These are phyloP conservation scores for Drosophila nigritarsus DNA, from an alignment of 2,888 invertebrate genomes.

Conservation along the genomic window DNA sequence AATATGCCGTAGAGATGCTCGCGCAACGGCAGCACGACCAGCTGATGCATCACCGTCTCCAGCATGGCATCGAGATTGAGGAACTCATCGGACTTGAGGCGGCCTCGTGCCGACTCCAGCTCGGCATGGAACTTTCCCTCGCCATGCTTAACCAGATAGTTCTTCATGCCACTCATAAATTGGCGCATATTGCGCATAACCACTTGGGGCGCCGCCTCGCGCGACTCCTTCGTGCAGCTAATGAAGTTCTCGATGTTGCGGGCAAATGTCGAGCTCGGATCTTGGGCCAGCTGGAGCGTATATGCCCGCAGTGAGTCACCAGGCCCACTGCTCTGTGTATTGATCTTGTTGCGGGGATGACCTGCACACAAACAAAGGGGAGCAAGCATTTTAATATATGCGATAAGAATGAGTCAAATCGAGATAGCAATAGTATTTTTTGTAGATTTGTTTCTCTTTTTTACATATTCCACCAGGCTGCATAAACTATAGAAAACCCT, in stretches of 20 bases:
- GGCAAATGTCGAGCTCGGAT: slow-evolving; percentile 95
- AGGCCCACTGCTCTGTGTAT: slow-evolving; percentile 86
- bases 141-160: slow-evolving; percentile 97
- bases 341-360: slow-evolving; percentile 88
- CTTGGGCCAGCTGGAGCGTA: slow-evolving; percentile 92
- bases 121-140: slow-evolving; percentile 96
- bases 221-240: slow-evolving; percentile 95
- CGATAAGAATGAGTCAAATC: background rate
- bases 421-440: background rate
- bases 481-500: background rate
- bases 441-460: background rate
- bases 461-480: background rate
- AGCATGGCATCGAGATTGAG: slow-evolving; percentile 97
- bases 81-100: slow-evolving; percentile 95
- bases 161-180: slow-evolving; percentile 99
- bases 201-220: slow-evolving; percentile 94
- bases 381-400: background rate
- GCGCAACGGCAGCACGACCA: slow-evolving; percentile 94
- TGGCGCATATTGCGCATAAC: slow-evolving; percentile 96
- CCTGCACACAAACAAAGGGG: slow-evolving; percentile 86
- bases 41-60: slow-evolving; percentile 96
- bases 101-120: slow-evolving; percentile 88
- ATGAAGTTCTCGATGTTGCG: slow-evolving; percentile 97
- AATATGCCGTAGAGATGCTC: slow-evolving; percentile 93
- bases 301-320: slow-evolving; percentile 92